Conservation (phyloP, 2,888 invertebrate species). For the Girardia tigrina region DNA sequence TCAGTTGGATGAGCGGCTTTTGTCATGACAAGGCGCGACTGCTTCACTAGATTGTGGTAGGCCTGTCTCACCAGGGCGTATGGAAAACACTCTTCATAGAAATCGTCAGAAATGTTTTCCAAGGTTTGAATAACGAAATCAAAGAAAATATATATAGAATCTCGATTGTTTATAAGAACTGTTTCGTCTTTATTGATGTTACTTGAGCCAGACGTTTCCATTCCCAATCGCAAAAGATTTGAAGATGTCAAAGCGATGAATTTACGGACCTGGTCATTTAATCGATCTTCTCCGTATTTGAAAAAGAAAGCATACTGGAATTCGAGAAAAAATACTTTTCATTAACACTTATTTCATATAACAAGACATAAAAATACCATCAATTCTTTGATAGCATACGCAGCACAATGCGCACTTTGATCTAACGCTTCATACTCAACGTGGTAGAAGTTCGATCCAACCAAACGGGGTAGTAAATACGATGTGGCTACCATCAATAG, state of each 20-base stretch:
- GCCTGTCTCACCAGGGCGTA: not conserved
- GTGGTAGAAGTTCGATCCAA: not conserved
- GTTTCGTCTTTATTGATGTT: not conserved
- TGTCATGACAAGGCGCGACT: not conserved
- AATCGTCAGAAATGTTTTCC: not conserved
- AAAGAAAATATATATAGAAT: not conserved
- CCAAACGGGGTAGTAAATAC: not conserved
- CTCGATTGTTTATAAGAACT: not conserved
- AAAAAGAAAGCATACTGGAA: not conserved
- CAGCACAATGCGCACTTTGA: not conserved
- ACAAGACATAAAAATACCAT: not conserved
- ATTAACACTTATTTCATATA: no score
- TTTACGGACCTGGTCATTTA: not conserved
- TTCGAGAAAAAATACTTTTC: not conserved
- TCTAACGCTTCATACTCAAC: not conserved
- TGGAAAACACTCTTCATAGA: not conserved
- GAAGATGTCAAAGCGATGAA: not conserved
- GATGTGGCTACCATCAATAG: not conserved
- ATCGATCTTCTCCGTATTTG: not conserved
- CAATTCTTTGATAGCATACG: not conserved
- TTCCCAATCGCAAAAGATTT: not conserved
- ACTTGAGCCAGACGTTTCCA: not conserved
- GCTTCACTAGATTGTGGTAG: not conserved
- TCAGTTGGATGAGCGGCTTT: not conserved
- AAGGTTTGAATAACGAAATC: not conserved